These are phyloP conservation scores for Volucella inflata DNA, from an alignment of 2,888 invertebrate genomes.

Conservation along the genomic window DNA sequence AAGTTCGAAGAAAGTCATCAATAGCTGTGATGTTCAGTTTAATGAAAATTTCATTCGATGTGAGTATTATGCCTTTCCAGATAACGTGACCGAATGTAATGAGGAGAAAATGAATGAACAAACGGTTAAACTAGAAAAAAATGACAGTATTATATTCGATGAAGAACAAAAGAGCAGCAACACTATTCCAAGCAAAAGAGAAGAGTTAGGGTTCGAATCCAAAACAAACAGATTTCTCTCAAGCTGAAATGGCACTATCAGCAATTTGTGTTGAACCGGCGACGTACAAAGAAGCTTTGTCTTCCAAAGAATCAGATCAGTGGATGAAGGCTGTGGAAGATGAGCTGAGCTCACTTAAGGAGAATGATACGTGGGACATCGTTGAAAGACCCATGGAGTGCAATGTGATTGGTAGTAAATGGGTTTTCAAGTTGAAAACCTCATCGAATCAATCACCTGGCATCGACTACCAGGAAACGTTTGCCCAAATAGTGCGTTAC, in stretches of 20 bases:
- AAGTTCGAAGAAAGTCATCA: conserved; percentile 19
- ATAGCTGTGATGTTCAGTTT: background rate
- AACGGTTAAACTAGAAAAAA: too few relatives aligned
- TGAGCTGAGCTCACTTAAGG: conserved; percentile 9
- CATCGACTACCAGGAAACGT: background rate
- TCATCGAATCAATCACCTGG: background rate
- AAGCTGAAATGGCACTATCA: too few relatives aligned
- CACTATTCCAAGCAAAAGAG: background rate
- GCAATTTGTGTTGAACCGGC: too few relatives aligned
- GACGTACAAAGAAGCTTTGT: background rate
- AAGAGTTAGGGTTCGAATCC: conserved; percentile 12
- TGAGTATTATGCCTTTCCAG: conserved; percentile 24
- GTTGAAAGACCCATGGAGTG: background rate
- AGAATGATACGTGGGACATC: background rate
- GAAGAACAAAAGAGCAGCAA: conserved; percentile 21
- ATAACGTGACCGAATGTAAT: conserved; percentile 4
- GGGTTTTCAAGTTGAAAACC: conserved; percentile 1
- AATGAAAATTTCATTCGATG: background rate
- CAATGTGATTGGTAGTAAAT: background rate
- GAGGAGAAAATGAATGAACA: background rate
- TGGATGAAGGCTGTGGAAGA: background rate
- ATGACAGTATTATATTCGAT: background rate
- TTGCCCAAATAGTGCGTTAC: background rate
- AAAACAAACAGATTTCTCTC: background rate
- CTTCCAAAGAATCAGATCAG: background rate